Conservation (phyloP, 2,888 invertebrate species). For the Argyra leucocephala region DNA sequence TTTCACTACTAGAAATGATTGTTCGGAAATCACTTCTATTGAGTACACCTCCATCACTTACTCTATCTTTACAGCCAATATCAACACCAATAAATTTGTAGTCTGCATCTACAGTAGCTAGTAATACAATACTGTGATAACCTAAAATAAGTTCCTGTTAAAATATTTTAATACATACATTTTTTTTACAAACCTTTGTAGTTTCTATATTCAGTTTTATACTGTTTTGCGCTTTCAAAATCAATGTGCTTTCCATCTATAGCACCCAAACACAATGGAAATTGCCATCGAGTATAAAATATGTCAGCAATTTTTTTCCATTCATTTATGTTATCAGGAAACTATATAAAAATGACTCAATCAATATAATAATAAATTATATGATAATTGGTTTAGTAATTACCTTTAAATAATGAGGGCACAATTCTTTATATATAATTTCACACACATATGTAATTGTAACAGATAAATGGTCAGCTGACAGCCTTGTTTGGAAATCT, state of each 20-base stretch:
- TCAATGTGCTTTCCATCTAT: constrained; percentile 21
- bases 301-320: background rate
- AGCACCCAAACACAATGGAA: constrained; percentile 20
- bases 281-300: constrained; percentile 17
- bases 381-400: background rate
- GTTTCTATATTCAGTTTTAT: constrained; percentile 19
- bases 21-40: constrained; percentile 16
- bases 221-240: constrained; percentile 17
- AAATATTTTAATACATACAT: too few species aligned
- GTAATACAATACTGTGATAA: constrained; percentile 19
- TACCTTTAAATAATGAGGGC: background rate
- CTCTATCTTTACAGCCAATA: constrained; percentile 20
- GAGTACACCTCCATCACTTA: constrained; percentile 20
- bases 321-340: background rate
- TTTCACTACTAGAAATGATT: constrained; percentile 13
- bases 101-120: constrained; percentile 20
- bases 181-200: constrained; percentile 17
- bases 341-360: background rate
- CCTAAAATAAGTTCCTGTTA: too few species aligned
- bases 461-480: background rate
- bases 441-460: background rate
- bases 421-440: background rate
- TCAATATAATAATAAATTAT: background rate
- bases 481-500: constrained; percentile 6
- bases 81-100: constrained; percentile 21